Evolutionary conservation across 2,113 vertebrate genomes (phyloP).

Genomic region (Cyphomyrus plagiostoma): DNA sequence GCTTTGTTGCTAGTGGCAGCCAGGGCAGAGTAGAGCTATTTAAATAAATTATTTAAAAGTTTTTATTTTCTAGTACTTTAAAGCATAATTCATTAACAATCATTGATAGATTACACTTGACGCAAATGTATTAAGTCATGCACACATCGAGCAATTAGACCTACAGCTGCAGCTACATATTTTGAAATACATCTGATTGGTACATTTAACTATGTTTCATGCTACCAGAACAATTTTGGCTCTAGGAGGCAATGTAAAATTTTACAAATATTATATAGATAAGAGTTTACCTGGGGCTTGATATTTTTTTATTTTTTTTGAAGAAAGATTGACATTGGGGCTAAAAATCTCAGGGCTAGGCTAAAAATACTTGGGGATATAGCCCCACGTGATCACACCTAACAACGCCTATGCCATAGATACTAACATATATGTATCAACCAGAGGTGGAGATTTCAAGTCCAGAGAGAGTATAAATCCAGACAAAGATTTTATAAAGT

Average conservation of each 20-base stretch:
- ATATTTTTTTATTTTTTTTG: no score
- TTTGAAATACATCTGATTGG: neutral
- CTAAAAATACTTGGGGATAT: no score
- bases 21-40: neutral
- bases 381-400: no score
- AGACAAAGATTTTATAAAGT: no score
- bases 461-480: no score
- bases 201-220: neutral
- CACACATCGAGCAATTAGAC: neutral
- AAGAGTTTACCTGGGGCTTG: no score
- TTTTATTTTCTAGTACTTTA: neutral
- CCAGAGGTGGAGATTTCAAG: neutral
- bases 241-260: neutral
- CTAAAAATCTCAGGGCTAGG: no score
- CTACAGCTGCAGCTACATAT: neutral
- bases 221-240: neutral
- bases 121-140: neutral
- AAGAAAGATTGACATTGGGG: neutral
- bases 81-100: neutral
- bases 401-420: neutral
- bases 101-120: neutral
- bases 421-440: neutral
- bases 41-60: neutral
- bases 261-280: neutral
- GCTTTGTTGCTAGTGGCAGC: neutral